Base-by-base conservation (phyloP, 1,140 invertebrate genomes). In the Lepidurus packardi region DNA sequence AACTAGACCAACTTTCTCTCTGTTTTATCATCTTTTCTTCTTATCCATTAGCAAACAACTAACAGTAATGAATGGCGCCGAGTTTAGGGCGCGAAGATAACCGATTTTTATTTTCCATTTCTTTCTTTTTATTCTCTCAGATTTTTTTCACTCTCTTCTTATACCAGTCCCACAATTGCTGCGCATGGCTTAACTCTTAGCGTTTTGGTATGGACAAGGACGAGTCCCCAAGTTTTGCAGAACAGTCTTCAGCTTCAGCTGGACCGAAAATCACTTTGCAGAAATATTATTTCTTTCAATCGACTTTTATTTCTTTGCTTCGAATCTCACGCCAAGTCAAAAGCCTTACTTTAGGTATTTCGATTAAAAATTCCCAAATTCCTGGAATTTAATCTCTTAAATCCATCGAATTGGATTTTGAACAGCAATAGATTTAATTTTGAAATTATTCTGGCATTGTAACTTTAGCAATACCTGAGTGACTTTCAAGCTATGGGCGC, bases 11-110 rank as follows among this genome's bases (percentile, higher is more conserved):
- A n/a, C 21, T 65, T 65, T 1, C 6, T 65, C 8, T 7, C 16
- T 7, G 53, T n/a, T n/a, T 9, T 65, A 7, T 21, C 21, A n/a
- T 65, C 53, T 65, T 65, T 65, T 7, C 21, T 65, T 65, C 21
- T 21, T 8, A 65, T 16, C 53, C 53, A 65, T 65, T 65, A 11
- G 53, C 53, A 16, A 65, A 65, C 53, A 65, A 21, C 53, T 65
- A 65, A 65, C 53, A 13, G 53, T n/a, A 65, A 65, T 65, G 53
- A 65, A 65, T 65, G 53, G 53, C 53, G 53, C 16, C 53, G 16
- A 9, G 53, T 65, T 65, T n/a, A n/a, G 6, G 53, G 53, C 53
- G 53, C 13, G 53, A 65, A 65, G 53, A 65, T 65, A 65, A n/a
- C n/a, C 21, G 16, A 65, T 21, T 65, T n/a, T 21, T 65, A 65